A percentile compares a stretch with the other conserved stretches of the same genome.
Conservation (phyloP, 2,113 vertebrate genomes). For the Neotragus pygmaeus region DNA sequence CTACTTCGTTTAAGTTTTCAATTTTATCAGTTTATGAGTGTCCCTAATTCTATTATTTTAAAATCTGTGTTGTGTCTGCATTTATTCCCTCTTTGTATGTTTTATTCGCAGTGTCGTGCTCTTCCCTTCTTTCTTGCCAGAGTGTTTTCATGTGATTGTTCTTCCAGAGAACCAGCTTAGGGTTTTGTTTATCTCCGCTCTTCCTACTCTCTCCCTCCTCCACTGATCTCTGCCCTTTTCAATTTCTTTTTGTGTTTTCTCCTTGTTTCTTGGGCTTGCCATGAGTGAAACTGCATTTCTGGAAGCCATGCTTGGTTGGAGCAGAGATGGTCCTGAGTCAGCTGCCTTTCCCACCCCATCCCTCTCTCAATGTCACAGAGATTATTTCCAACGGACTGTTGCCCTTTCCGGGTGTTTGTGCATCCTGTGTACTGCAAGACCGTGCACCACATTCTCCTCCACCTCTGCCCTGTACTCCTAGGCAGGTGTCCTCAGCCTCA, state of each 20-base stretch:
- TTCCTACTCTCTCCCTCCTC: not conserved
- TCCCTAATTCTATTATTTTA: not conserved
- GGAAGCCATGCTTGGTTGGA: not conserved
- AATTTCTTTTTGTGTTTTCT: not conserved
- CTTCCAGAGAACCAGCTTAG: not conserved
- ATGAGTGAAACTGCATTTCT: not conserved
- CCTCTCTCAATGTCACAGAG: not conserved
- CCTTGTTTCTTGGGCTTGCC: not conserved
- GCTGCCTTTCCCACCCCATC: not conserved
- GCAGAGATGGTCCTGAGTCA: not conserved
- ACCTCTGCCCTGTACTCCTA: not conserved
- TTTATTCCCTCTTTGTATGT: rapidly evolving
- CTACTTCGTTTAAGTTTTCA: not conserved
- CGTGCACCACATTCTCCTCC: rapidly evolving
- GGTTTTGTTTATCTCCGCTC: not conserved
- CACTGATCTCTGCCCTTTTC: not conserved
- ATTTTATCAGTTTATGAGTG: not conserved
- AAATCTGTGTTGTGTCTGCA: not conserved
- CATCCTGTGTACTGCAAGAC: rapidly evolving
- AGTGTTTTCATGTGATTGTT: rapidly evolving
- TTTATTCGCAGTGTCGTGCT: rapidly evolving
- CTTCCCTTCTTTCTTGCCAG: not conserved
- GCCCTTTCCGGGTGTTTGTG: not conserved
- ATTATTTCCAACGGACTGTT: not conserved
- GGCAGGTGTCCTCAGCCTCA: not conserved